A percentile compares a stretch with the other conserved stretches of the same genome.
These are phyloP conservation scores for Linurgus olivaceus DNA, from an alignment of 2,797 vertebrate genomes.

Conservation along the genomic window DNA sequence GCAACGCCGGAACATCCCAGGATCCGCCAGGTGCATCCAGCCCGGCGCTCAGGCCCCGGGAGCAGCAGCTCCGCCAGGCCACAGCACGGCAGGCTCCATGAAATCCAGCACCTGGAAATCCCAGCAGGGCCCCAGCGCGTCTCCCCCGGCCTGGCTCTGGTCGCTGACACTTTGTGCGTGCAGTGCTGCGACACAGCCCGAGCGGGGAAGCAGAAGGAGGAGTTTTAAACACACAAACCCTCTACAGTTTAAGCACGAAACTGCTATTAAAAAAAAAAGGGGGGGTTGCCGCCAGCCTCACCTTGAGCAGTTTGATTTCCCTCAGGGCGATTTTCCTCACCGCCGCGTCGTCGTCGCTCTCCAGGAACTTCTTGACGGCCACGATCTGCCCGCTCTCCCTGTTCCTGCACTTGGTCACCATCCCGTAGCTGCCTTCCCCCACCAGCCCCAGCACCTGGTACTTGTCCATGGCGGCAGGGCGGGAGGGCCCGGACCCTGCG, in stretches of 20 bases:
- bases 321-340: constrained; percentile 87
- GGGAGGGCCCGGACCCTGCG: neutral
- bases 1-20: neutral
- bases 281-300: neutral
- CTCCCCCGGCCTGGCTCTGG: accelerated
- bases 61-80: neutral
- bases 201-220: neutral
- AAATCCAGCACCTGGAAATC: accelerated
- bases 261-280: no score
- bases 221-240: accelerated
- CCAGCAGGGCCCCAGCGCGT: accelerated
- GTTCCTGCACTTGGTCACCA: constrained; percentile 86
- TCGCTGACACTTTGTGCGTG: accelerated
- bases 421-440: constrained; percentile 87
- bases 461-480: constrained; percentile 77
- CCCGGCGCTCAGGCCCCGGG: neutral
- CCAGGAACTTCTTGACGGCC: constrained; percentile 88
- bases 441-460: constrained; percentile 85
- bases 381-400: constrained; percentile 82
- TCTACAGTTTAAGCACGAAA: accelerated
- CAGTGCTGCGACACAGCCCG: accelerated
- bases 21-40: neutral
- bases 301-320: constrained; percentile 87
- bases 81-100: accelerated
- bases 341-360: constrained; percentile 82